Conservation (phyloP, 2,797 vertebrate species). For the Pseudochirops corinnae region DNA sequence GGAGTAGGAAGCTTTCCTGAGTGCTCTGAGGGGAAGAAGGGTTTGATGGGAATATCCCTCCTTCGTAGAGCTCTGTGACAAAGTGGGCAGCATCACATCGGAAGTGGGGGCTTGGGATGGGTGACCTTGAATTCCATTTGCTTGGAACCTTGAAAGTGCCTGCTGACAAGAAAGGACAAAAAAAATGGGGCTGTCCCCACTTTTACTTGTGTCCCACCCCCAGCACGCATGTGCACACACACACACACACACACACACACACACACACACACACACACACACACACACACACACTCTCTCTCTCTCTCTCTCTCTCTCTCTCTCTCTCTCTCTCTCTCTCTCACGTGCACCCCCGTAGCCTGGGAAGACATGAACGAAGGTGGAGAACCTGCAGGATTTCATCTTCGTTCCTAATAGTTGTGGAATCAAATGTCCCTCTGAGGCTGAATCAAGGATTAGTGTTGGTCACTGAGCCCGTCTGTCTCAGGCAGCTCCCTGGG, state of each 20-base stretch:
- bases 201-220: neutral
- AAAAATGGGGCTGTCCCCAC: neutral
- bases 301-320: too few species aligned
- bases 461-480: neutral
- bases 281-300: neutral
- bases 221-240: neutral
- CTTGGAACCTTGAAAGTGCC: neutral
- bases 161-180: neutral
- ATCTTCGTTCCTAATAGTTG: too few species aligned
- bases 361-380: too few species aligned
- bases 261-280: neutral
- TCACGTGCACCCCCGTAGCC: too few species aligned
- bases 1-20: too few species aligned
- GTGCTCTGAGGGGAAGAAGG: neutral
- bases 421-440: neutral
- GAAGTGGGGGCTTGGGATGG: neutral
- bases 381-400: too few species aligned
- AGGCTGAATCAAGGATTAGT: neutral
- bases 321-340: too few species aligned
- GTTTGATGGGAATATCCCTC: neutral
- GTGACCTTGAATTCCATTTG: neutral
- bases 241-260: neutral
- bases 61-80: neutral
- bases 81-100: neutral
- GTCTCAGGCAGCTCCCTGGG: too few species aligned